Evolutionary conservation across 2,888 invertebrate genomes (phyloP), one percentile per base, ranked within the genome.

Genomic region (Drosophila trichaetosa): DNA sequence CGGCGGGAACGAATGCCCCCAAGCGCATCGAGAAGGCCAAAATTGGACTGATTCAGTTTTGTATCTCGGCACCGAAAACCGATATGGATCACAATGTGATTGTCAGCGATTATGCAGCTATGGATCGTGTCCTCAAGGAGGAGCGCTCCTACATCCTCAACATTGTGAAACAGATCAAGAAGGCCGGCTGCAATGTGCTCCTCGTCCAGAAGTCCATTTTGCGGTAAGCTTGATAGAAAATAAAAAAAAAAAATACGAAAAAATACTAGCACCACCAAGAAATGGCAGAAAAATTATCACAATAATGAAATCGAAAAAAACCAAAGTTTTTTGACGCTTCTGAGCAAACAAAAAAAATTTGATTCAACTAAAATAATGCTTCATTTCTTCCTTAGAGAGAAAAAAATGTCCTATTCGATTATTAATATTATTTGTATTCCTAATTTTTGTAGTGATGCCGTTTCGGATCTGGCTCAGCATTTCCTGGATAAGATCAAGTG

Each of bases 401-500:
- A 2, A 8, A 29, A 31, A 31, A 31, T 31, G 8, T 29, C 7
- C 7, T 29, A 6, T 7, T 29, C 29, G 29, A 29, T 1, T 29
- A 10, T 10, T 31, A 31, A 31, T 11, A 33, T 33, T 11, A 33
- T 11, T 33, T 33, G 0, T 33, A 33, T 33, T 33, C 11, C 10
- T 33, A 33, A 33, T 33, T 10, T 21, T 27, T 61, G 1, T 91
- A 97, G 99, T 82, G 99, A 99, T 95, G 99, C 99, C 8, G 95
- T 99, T 27, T 99, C 97, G 81, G 99, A 99, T 93, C 94, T 99
- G 89, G 99, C 99, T 1, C 95, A 99, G 83, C 99, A 99, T 93
- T 99, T 99, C 94, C 94, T 99, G 82, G 99, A 99, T 91, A 99
- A 99, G 94, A 98, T 99, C 93, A 99, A 99, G 93, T 98, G 99